phyloP scores from a whole-genome alignment of 2,888 invertebrate species.

The Temnothorax unifasciatus region DNA sequence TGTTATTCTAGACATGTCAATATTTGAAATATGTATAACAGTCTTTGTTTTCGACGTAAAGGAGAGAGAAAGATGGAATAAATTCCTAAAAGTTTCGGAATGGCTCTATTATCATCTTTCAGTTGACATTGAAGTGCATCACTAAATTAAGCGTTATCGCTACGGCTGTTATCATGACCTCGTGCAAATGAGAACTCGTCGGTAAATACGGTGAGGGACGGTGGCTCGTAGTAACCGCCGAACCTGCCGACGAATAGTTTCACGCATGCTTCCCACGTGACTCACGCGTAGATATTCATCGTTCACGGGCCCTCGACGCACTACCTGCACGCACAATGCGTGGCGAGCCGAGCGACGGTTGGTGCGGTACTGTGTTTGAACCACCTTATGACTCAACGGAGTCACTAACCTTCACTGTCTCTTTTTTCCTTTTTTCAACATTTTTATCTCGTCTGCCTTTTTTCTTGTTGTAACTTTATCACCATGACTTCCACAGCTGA shows the following conservation, averaged over 20 bases:
- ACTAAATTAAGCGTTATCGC: conserved; percentile 14
- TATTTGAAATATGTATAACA: neutral
- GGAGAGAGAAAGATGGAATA: neutral
- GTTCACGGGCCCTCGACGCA: conserved; percentile 70
- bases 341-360: conserved; percentile 68
- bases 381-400: conserved; percentile 78
- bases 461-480: neutral
- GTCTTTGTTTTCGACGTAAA: neutral
- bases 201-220: neutral
- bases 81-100: neutral
- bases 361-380: conserved; percentile 48
- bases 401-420: conserved; percentile 76
- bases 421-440: conserved; percentile 56
- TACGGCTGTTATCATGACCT: conserved; percentile 7
- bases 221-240: conserved; percentile 51
- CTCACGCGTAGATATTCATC: conserved; percentile 82
- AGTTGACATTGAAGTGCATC: neutral
- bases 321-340: conserved; percentile 80
- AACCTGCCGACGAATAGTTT: conserved; percentile 75
- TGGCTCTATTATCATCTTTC: neutral
- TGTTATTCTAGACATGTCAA: neutral
- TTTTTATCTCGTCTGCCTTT: conserved; percentile 56
- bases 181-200: neutral
- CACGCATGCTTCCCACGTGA: conserved; percentile 82
- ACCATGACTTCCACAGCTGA: neutral